Base-by-base conservation (phyloP, 2,113 vertebrate species). In the Melanerpes aurifrons region DNA sequence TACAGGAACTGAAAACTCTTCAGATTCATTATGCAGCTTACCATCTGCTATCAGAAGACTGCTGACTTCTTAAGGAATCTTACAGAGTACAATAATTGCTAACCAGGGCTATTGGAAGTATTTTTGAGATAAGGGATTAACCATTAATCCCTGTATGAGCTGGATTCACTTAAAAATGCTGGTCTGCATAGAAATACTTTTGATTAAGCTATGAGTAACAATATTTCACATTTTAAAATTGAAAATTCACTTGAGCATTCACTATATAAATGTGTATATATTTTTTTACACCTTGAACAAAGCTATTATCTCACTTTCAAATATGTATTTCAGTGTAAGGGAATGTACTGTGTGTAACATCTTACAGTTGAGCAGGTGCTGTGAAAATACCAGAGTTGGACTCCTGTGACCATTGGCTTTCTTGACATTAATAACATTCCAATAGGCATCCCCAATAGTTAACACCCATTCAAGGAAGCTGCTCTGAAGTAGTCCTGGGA, bases 71-170 rank as follows among this genome's bases (percentile, higher is more conserved):
- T 53, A 96, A 78, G 62, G 74, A 82, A 96, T 95, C 90, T 95
- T 91, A 93, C 68, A 54, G 77, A 94, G 82, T 82, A 73, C 80
- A 95, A 79, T 96, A 95, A 97, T 96, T 95, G 70, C 90, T 95
- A 96, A 71, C 82, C 58, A 91, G 54, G 57, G 84, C 86, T 93
- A 94, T 96, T 96, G 95, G 94, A 97, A 98, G 97, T 96, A 98
- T 97, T 97, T 98, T 97, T 97, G 92, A 97, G 93, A 89, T 97
- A 97, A 98, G 97, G 97, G 98, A 97, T 97, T 97, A 96, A 94
- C 94, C 98, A 80, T 92, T 97, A 92, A 95, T 95, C 94, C 77
- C 69, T 96, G 82, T 97, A 97, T 98, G 97, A 97, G 97, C 93
- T 87, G 88, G 75, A 97, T 96, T 97, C 95, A 97, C 98, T 98